These are phyloP conservation scores for Oreotrochilus melanogaster DNA, from an alignment of 2,113 vertebrate genomes.

Conservation along the genomic window DNA sequence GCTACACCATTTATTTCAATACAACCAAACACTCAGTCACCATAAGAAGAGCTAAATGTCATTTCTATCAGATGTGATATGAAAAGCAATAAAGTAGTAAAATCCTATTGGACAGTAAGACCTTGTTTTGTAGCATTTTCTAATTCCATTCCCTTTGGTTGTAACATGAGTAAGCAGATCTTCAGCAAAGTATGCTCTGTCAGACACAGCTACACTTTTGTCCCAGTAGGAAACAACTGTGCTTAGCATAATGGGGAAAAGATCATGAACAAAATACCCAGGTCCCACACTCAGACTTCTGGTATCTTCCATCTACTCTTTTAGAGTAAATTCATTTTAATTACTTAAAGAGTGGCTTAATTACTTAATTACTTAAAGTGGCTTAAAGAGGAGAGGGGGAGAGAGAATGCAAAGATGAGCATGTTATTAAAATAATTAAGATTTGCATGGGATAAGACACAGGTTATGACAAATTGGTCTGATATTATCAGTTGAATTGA, in stretches of 20 bases:
- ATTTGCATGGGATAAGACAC: not conserved
- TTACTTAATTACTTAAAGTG: no score
- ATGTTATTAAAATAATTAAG: not conserved
- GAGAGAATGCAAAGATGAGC: not conserved
- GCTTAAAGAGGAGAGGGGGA: not conserved
- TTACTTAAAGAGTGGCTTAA: no score
- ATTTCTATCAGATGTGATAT: not conserved
- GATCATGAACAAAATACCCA: not conserved
- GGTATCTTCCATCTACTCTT: not conserved
- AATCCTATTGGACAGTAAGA: not conserved
- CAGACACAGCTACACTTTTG: not conserved
- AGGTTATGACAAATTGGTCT: not conserved
- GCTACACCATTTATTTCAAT: not conserved
- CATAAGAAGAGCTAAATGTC: not conserved
- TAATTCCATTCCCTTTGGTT: not conserved
- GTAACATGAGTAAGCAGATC: not conserved
- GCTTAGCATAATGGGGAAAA: fast-evolving
- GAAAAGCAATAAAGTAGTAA: not conserved
- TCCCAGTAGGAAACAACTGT: not conserved
- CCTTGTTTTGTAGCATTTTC: not conserved
- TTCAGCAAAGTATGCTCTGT: not conserved
- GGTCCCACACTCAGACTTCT: not conserved
- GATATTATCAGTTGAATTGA: not conserved
- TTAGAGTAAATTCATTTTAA: not conserved
- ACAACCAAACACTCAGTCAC: not conserved